These are phyloP conservation scores for Nylanderia fulva DNA, from an alignment of 1,140 invertebrate species.

Conservation along the genomic window DNA sequence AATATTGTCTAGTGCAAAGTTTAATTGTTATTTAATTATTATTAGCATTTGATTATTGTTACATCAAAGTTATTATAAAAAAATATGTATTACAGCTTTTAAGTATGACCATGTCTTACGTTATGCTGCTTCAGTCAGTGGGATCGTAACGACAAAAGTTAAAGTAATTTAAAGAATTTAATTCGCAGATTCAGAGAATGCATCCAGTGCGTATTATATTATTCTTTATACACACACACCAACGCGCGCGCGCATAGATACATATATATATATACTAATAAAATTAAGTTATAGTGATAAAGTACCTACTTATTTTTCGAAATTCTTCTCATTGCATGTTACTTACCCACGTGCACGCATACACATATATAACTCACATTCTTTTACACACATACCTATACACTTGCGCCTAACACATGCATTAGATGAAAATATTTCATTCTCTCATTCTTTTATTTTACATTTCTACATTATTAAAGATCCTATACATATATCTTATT, in stretches of 20 bases:
- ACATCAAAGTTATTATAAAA: background rate
- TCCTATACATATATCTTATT: background rate
- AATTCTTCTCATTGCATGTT: background rate
- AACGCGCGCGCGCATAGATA: no score
- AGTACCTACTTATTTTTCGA: background rate
- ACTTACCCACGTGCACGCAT: no score
- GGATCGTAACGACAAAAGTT: background rate
- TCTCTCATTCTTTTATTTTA: background rate
- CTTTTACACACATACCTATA: no score
- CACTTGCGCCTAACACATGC: no score
- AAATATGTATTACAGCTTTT: conserved; percentile 25
- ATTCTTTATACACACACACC: no score
- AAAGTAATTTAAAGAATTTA: background rate
- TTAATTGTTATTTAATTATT: no score
- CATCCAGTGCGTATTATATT: background rate
- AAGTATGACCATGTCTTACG: conserved; percentile 5
- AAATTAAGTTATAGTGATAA: background rate
- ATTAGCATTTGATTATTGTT: background rate
- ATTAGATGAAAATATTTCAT: background rate
- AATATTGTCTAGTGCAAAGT: no score
- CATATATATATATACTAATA: background rate
- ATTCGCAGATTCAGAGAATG: background rate
- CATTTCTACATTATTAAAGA: background rate
- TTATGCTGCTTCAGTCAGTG: conserved; percentile 22
- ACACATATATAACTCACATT: no score